These are phyloP conservation scores for Thymallus thymallus DNA, from an alignment of 2,113 vertebrate genomes.

Conservation along the genomic window DNA sequence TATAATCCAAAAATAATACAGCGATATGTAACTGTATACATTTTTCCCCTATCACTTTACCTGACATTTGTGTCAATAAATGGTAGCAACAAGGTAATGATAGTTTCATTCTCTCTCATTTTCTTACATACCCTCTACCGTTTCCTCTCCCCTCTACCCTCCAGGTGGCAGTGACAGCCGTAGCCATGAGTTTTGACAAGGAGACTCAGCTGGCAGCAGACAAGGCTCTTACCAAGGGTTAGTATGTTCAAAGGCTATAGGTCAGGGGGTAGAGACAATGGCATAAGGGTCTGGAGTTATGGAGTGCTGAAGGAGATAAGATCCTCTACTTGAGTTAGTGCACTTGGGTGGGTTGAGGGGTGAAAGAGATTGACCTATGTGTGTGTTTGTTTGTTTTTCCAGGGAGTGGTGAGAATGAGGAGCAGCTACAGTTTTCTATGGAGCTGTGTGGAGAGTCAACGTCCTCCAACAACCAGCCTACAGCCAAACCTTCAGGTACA, in stretches of 20 bases:
- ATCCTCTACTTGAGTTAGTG: background rate
- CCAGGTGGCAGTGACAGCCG: conserved; percentile 94
- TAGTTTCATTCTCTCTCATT: background rate
- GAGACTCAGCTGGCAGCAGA: conserved; percentile 76
- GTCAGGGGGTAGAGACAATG: background rate
- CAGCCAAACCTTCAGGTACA: conserved; percentile 83
- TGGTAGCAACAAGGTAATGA: background rate
- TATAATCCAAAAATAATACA: too few species aligned
- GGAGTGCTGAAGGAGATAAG: background rate
- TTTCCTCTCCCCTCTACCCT: conserved; percentile 21
- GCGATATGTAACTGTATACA: too few species aligned
- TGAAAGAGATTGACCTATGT: background rate
- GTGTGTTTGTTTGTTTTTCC: conserved; percentile 23
- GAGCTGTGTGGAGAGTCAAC: conserved; percentile 86
- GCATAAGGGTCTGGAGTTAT: background rate
- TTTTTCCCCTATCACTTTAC: too few species aligned
- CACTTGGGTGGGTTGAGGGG: background rate
- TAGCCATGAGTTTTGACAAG: conserved; percentile 95
- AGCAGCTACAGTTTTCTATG: conserved; percentile 92
- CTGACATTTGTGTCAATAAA: too few species aligned
- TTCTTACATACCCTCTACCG: background rate
- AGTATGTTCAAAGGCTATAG: conserved; percentile 19
- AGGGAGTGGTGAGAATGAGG: conserved; percentile 88
- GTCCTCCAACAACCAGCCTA: conserved; percentile 75
- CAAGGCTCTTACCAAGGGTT: conserved; percentile 86